phyloP scores from a whole-genome alignment of 2,113 vertebrate genomes.

The Turdus rufiventris region DNA sequence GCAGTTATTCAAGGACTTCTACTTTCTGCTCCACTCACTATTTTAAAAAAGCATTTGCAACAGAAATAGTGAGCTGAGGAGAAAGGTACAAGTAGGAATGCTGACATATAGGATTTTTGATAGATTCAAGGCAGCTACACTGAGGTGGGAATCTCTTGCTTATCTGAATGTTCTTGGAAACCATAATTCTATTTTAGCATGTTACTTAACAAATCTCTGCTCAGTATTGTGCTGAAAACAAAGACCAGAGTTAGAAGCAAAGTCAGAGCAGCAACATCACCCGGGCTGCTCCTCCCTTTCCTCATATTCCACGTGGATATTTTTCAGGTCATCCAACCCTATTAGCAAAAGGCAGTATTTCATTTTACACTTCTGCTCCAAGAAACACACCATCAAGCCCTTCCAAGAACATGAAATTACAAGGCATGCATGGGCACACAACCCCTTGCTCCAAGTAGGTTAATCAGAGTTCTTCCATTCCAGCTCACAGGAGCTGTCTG shows the following conservation, averaged over 20 bases:
- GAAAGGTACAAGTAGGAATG: background rate
- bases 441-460: background rate
- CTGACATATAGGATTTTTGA: background rate
- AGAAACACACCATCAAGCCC: background rate
- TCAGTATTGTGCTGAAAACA: background rate
- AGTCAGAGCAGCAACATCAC: background rate
- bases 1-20: background rate
- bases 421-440: background rate
- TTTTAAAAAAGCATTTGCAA: background rate
- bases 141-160: background rate
- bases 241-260: background rate
- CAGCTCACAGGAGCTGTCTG: background rate
- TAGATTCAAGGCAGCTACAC: background rate
- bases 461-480: conserved; percentile 7
- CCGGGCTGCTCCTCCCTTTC: background rate
- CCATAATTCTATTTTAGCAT: background rate
- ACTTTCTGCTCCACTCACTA: background rate
- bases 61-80: background rate
- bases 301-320: background rate
- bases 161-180: background rate
- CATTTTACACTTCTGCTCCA: background rate
- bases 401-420: background rate
- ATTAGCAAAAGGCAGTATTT: background rate
- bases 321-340: background rate
- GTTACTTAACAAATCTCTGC: background rate